Percentiles rank a stretch among this genome's conserved stretches.
Evolutionary conservation across 1,140 invertebrate species (phyloP).

Genomic region (Drosophila pseudoananassae): DNA sequence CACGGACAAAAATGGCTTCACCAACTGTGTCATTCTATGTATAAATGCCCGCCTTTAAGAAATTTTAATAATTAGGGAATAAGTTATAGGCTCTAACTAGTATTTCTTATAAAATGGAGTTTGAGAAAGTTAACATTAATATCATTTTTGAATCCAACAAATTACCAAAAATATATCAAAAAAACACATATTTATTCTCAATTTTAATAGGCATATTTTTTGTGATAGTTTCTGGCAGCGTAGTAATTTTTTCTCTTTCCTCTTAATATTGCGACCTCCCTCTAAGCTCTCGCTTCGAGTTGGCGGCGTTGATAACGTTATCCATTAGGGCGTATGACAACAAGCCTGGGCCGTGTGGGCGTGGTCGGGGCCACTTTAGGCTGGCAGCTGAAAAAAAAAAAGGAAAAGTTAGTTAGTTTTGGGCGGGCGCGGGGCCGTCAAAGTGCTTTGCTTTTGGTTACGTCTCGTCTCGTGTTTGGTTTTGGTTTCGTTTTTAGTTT

Average conservation of each 20-base stretch:
- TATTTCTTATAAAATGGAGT: no score
- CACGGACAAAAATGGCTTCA: constrained; percentile 2
- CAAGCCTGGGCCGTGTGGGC: constrained; percentile 36
- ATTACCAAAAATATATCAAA: no score
- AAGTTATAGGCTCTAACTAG: no score
- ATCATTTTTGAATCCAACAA: no score
- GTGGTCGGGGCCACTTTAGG: constrained; percentile 47
- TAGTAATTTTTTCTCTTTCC: constrained; percentile 1
- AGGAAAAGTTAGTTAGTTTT: constrained; percentile 56
- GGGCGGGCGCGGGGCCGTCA: constrained; percentile 15
- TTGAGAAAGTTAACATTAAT: no score
- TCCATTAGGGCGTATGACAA: constrained; percentile 63
- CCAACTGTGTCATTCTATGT: no score
- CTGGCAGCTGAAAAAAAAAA: constrained; percentile 45
- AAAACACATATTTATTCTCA: no score
- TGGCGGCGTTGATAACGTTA: constrained; percentile 71
- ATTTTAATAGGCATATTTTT: neutral
- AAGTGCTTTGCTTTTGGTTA: constrained; percentile 44
- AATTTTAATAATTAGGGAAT: neutral
- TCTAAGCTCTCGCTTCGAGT: constrained; percentile 50
- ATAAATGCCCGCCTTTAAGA: neutral
- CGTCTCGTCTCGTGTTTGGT: constrained; percentile 59
- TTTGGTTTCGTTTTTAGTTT: constrained; percentile 61
- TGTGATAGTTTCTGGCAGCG: constrained; percentile 11
- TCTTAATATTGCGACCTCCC: constrained; percentile 13